Evolutionary conservation across 2,113 vertebrate species (phyloP).

Genomic region (Cricetomys ansorgei): DNA sequence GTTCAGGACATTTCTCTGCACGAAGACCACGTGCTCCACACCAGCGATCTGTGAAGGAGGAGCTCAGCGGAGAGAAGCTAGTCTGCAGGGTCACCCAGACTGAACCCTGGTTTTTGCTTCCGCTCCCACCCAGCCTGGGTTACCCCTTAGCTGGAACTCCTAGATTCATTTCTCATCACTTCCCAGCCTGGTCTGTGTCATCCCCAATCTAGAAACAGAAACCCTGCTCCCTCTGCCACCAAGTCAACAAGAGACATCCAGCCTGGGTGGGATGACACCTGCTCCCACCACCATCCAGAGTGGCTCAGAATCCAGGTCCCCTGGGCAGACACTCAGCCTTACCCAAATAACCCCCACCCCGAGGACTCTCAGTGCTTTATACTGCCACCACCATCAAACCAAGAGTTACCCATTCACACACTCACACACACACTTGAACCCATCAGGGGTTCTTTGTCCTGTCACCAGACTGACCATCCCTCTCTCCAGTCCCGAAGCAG

Average conservation of each 20-base stretch:
- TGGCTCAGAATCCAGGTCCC: not conserved
- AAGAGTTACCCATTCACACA: not conserved
- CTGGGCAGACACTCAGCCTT: not conserved
- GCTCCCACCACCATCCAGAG: not conserved
- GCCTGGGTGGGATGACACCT: not conserved
- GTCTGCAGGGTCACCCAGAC: too few relatives aligned
- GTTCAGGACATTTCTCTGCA: conserved; percentile 91
- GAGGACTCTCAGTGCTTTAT: not conserved
- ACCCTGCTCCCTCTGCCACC: not conserved
- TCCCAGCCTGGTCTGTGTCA: not conserved
- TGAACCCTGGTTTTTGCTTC: not conserved
- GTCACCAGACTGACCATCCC: not conserved
- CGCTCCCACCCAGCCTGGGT: not conserved
- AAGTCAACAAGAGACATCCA: not conserved
- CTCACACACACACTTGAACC: not conserved
- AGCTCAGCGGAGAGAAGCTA: too few relatives aligned
- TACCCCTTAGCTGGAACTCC: not conserved
- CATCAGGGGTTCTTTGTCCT: not conserved
- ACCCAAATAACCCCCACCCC: not conserved
- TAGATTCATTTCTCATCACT: not conserved
- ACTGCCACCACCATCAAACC: not conserved
- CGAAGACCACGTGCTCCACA: conserved; percentile 90
- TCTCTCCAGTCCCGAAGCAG: not conserved
- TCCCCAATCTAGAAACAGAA: not conserved
- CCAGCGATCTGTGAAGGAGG: conserved; percentile 87